Percentiles rank a stretch among this genome's conserved stretches.
Evolutionary conservation across 1,140 invertebrate genomes (phyloP).

Genomic region (Tigriopus japonicus): DNA sequence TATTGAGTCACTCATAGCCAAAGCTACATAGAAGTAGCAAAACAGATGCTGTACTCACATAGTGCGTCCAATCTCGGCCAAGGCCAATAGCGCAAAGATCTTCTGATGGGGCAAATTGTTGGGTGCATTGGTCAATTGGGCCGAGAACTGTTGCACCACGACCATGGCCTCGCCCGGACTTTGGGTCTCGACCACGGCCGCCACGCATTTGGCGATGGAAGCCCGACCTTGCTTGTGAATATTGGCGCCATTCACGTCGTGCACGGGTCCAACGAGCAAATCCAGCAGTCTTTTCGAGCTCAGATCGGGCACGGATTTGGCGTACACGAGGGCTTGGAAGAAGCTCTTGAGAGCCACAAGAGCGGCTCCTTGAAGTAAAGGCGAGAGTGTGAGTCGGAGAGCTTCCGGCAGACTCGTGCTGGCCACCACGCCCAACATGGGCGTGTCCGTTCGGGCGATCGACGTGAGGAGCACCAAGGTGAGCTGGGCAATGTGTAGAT

Average conservation of each 20-base stretch:
- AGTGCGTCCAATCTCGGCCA: slow-evolving; percentile 88
- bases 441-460: slow-evolving; percentile 47
- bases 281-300: slow-evolving; percentile 54
- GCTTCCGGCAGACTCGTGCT: slow-evolving; percentile 40
- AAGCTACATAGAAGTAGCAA: slow-evolving; percentile 12
- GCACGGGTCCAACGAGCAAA: slow-evolving; percentile 40
- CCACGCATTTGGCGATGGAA: slow-evolving; percentile 84
- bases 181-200: slow-evolving; percentile 63
- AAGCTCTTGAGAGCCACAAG: slow-evolving; percentile 73
- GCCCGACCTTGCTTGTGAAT: slow-evolving; percentile 43
- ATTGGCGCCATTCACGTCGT: not conserved
- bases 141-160: slow-evolving; percentile 67
- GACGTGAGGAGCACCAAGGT: slow-evolving; percentile 53
- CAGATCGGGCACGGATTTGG: slow-evolving; percentile 38
- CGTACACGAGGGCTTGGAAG: slow-evolving; percentile 65
- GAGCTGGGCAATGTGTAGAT: slow-evolving; percentile 87
- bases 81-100: slow-evolving; percentile 74
- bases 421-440: slow-evolving; percentile 29
- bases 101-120: slow-evolving; percentile 50
- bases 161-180: slow-evolving; percentile 36
- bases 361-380: slow-evolving; percentile 68
- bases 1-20: not conserved
- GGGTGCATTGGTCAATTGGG: slow-evolving; percentile 49
- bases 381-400: slow-evolving; percentile 65
- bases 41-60: slow-evolving; percentile 55